Conservation (phyloP, 1,140 invertebrate species). For the Trachymyrmex cornetzi region DNA sequence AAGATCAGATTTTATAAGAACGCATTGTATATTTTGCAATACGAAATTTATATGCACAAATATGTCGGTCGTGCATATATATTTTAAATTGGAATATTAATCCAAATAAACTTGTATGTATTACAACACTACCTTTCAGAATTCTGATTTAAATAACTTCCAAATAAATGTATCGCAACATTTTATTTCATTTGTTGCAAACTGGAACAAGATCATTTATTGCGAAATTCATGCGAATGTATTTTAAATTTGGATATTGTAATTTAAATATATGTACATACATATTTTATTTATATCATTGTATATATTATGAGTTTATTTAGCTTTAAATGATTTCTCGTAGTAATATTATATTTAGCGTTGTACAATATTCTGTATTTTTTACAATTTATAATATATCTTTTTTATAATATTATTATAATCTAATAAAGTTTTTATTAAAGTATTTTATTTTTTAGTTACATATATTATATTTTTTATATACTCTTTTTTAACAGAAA, state of each 20-base stretch:
- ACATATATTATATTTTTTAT: neutral
- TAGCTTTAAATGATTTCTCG: neutral
- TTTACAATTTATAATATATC: neutral
- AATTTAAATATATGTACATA: neutral
- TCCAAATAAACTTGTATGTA: slow-evolving; percentile 20
- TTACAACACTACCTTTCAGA: neutral
- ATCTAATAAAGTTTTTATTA: neutral
- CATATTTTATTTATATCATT: slow-evolving; percentile 5
- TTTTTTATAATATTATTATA: neutral
- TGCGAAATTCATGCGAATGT: neutral
- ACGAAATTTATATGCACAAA: neutral
- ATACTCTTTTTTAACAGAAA: neutral
- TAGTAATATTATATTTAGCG: neutral
- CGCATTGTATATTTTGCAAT: neutral
- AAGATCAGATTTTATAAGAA: neutral
- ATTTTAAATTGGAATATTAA: neutral
- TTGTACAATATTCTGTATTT: neutral
- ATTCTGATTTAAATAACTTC: slow-evolving; percentile 13
- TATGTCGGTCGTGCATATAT: neutral
- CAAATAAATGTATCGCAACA: neutral
- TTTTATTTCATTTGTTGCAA: slow-evolving; percentile 9
- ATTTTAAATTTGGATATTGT: slow-evolving; percentile 3
- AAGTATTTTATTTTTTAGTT: neutral
- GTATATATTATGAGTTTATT: slow-evolving; percentile 4
- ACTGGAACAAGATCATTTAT: neutral